Evolutionary conservation across 2,888 invertebrate genomes (phyloP), one percentile per base, ranked within the genome.

Genomic region (Tigriopus californicus): DNA sequence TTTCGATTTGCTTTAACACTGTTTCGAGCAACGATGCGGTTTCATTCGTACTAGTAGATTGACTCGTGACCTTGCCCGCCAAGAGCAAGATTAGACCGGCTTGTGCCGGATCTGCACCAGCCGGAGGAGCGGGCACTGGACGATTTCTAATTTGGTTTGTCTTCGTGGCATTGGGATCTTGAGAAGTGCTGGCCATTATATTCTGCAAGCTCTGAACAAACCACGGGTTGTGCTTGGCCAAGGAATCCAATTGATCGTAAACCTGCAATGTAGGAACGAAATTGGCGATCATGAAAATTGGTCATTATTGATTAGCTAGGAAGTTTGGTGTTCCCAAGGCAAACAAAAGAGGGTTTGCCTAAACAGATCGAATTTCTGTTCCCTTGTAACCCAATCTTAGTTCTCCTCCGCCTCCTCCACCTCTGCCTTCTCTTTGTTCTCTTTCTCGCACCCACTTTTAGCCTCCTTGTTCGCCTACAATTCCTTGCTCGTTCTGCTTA

Each of bases 181-280:
- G 3, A 5, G 46, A n/a, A 5, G 49, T 20, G 49, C 49, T 49
- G 49, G 49, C 49, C 49, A 56, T 56, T 20, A 56, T 56, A 22
- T 56, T 56, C 44, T 56, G 56, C 20, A 56, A 46, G 44, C 33
- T 56, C 8, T 20, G 25, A n/a, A 56, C 56, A 24, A 56, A 59
- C 52, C 49, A 48, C 6, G 59, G 59, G 22, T 59, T 59, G 15
- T 59, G 59, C n/a, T 48, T 59, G 24, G 49, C 41, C 18, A 59
- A 49, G 13, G 25, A 33, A 15, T 52, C 22, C 25, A 59, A 15
- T 33, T 74, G 71, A 55, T 70, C 69, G 62, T 70, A 70, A 13
- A 72, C 70, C n/a, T 69, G 69, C 58, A 70, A 71, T 33, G 70
- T 69, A 41, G 71, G 70, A 8, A 33, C 8, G 33, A 33, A 33